Base-by-base conservation (phyloP, 2,888 invertebrate species). In the Diplazon laetatorius region DNA sequence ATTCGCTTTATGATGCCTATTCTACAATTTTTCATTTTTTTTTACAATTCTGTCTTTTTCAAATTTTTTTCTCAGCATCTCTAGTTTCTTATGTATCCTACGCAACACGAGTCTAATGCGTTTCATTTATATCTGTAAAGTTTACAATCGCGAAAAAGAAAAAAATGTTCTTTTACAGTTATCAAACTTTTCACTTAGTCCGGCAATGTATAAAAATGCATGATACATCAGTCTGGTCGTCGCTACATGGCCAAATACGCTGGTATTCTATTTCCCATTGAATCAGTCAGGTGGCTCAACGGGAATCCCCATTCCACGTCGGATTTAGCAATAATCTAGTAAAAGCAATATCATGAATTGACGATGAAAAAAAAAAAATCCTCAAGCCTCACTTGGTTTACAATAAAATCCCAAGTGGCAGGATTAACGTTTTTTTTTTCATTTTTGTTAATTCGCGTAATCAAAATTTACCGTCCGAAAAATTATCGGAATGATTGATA, bases 201-300 rank as follows among this genome's bases (percentile, higher is more conserved):
- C 85, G 84, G 86, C 84, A 86, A 87, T 86, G 86, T 89, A 87
- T 89, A 89, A 89, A 88, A 89, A 87, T 88, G 57, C 76, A 89
- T 89, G 86, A 87, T 89, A 89, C 89, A 90, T 90, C 89, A 90
- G 90, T 90, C 90, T 87, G 89, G 88, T 86, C 88, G 85, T 72
- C 76, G 75, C 66, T 37, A 46, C 16, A 78, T 83, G 86, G 83
- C 87, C 84, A 84, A 86, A 86, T 59, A 73, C 63, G 69, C 63
- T 69, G 72, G 46, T 55, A 71, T 46, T 48, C 65, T 59, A 65
- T 66, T 70, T 70, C 50, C 25, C 12, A 63, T 63, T 35, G 46
- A 12, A 48, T 69, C 63, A 69, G 48, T 5, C 55, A 55, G 20
- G 48, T 18, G 22, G 48, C 6, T 66, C 25, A 39, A 10, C 4